phyloP scores from a whole-genome alignment of 2,113 vertebrate genomes.

The Casuarius casuarius region DNA sequence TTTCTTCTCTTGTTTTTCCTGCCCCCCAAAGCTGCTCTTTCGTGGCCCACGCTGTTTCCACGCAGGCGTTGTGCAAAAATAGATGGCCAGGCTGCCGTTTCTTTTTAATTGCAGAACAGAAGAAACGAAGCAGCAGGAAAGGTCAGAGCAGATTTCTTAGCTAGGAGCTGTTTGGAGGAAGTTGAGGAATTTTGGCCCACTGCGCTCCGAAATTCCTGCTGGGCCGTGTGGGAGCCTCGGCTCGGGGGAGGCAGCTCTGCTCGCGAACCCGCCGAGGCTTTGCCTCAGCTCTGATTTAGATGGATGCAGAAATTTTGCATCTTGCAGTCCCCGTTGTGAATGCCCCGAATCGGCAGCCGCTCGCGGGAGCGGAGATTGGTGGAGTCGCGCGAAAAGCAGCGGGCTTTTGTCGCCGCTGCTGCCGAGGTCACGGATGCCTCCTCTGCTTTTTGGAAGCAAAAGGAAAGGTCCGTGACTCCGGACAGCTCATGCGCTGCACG shows the following conservation, averaged over 20 bases:
- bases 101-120: fast-evolving
- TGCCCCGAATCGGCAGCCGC: background rate
- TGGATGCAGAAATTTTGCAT: background rate
- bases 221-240: constrained; percentile 42
- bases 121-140: background rate
- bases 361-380: background rate
- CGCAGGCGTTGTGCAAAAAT: background rate
- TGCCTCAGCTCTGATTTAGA: fast-evolving
- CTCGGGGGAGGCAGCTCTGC: background rate
- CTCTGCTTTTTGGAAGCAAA: constrained; percentile 32
- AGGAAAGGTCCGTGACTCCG: background rate
- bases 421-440: constrained; percentile 3
- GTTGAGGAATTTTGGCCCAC: constrained; percentile 57
- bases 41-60: fast-evolving
- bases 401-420: fast-evolving
- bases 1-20: background rate
- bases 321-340: background rate
- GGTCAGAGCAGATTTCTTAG: constrained; percentile 23
- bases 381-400: background rate
- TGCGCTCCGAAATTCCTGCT: constrained; percentile 26
- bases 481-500: background rate
- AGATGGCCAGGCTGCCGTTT: fast-evolving
- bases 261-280: background rate
- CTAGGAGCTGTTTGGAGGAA: constrained; percentile 38
- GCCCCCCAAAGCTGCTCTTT: background rate